A percentile compares a stretch with the other conserved stretches of the same genome.
These are phyloP conservation scores for Ectemnius lituratus DNA, from an alignment of 2,888 invertebrate species.

Conservation along the genomic window DNA sequence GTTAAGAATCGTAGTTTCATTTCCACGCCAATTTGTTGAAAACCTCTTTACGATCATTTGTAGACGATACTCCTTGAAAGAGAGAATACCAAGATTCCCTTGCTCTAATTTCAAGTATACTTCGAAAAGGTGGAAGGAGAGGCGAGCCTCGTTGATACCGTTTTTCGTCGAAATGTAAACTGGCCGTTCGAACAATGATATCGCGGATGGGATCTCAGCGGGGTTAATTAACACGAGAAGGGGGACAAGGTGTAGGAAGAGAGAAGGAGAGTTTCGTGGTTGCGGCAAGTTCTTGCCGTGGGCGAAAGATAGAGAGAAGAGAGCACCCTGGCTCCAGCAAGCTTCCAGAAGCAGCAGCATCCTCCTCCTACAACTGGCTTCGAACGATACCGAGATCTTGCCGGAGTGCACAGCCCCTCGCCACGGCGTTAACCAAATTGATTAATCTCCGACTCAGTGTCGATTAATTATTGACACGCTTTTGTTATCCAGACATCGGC, in stretches of 20 bases:
- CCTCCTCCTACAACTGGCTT: neutral
- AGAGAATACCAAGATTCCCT: neutral
- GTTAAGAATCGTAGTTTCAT: neutral
- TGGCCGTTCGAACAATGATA: constrained; percentile 64
- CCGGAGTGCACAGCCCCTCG: constrained; percentile 26
- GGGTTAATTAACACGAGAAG: constrained; percentile 73
- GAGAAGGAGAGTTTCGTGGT: neutral
- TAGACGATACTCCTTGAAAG: no score
- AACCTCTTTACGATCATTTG: neutral
- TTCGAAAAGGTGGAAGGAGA: constrained; percentile 42
- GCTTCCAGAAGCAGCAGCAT: constrained; percentile 32
- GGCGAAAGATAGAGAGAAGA: constrained; percentile 49
- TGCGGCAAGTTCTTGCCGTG: neutral
- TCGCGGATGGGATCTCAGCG: constrained; percentile 70
- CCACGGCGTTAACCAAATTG: constrained; percentile 68
- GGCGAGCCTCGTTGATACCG: constrained; percentile 40
- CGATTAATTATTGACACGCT: constrained; percentile 76
- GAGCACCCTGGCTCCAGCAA: neutral
- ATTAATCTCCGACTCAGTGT: constrained; percentile 68
- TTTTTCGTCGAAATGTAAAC: constrained; percentile 58
- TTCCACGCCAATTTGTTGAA: neutral
- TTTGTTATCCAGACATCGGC: constrained; percentile 69
- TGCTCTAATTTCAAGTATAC: constrained; percentile 1
- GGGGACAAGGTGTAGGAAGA: constrained; percentile 57
- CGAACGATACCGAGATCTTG: constrained; percentile 35